A percentile compares a stretch with the other conserved stretches of the same genome.
These are phyloP conservation scores for Cryptocephalus primarius DNA, from an alignment of 2,888 invertebrate genomes.

Conservation along the genomic window DNA sequence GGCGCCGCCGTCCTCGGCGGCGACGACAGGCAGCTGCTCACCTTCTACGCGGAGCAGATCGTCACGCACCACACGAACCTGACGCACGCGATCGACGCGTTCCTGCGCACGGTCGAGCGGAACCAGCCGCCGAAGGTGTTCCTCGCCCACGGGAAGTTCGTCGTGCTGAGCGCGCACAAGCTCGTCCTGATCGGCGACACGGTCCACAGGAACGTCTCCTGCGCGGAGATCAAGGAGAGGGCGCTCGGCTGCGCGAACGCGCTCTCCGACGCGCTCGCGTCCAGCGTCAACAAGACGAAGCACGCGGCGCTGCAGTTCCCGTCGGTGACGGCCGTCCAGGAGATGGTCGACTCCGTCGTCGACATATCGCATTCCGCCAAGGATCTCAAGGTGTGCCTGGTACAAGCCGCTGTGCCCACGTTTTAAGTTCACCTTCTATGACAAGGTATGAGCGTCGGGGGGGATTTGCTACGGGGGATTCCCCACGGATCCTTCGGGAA, in stretches of 20 bases:
- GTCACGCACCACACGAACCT: constrained; percentile 76
- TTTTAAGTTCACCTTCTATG: constrained; percentile 22
- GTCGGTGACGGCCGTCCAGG: constrained; percentile 78
- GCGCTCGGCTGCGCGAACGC: constrained; percentile 68
- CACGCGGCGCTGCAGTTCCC: constrained; percentile 87
- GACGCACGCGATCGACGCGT: constrained; percentile 83
- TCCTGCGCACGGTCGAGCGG: constrained; percentile 81
- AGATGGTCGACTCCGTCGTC: constrained; percentile 87
- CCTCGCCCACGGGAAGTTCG: constrained; percentile 88
- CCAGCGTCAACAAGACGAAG: constrained; percentile 80
- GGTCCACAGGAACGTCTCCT: constrained; percentile 73
- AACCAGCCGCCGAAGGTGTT: constrained; percentile 91
- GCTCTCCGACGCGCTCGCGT: constrained; percentile 68
- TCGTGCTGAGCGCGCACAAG: constrained; percentile 87
- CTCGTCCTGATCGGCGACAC: constrained; percentile 91
- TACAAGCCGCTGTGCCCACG: constrained; percentile 51
- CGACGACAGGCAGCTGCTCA: constrained; percentile 73
- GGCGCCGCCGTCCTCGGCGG: constrained; percentile 44
- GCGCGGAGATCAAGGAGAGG: constrained; percentile 60
- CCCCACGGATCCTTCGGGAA: background rate
- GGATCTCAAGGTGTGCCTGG: constrained; percentile 63
- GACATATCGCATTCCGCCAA: constrained; percentile 76
- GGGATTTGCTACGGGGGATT: background rate
- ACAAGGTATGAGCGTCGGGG: background rate
- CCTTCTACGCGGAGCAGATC: constrained; percentile 80